Percentiles rank a stretch among this genome's conserved stretches.
These are phyloP conservation scores for Microchirus variegatus DNA, from an alignment of 2,797 vertebrate species.

Conservation along the genomic window DNA sequence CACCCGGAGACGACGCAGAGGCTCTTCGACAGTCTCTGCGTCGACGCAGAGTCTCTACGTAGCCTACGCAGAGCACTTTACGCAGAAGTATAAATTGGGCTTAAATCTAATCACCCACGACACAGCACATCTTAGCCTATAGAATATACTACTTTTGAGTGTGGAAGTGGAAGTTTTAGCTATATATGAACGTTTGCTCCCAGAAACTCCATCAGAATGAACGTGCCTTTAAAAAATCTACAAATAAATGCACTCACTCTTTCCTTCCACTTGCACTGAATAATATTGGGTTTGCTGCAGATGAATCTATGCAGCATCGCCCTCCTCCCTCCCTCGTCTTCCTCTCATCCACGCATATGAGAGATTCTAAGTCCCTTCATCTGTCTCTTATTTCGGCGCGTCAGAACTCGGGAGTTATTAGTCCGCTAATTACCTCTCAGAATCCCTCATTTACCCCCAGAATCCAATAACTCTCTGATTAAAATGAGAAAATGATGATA, in stretches of 20 bases:
- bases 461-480: constrained; percentile 81
- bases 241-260: constrained; percentile 49
- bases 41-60: no score
- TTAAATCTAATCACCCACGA: no score
- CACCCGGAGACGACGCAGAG: no score
- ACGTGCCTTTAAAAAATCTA: constrained; percentile 22
- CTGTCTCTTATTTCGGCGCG: constrained; percentile 74
- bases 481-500: constrained; percentile 81
- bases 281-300: constrained; percentile 61
- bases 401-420: constrained; percentile 77
- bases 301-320: constrained; percentile 50
- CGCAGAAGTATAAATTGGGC: no score
- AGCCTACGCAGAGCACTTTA: no score
- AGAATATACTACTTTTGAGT: no score
- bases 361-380: constrained; percentile 68
- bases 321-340: constrained; percentile 14
- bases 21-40: no score
- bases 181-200: no score
- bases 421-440: constrained; percentile 80
- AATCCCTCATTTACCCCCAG: constrained; percentile 78
- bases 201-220: constrained; percentile 22
- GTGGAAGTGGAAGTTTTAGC: no score
- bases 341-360: constrained; percentile 51
- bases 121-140: no score
- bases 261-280: constrained; percentile 38